phyloP scores from a whole-genome alignment of 2,797 vertebrate genomes.

The Denticeps clupeoides region DNA sequence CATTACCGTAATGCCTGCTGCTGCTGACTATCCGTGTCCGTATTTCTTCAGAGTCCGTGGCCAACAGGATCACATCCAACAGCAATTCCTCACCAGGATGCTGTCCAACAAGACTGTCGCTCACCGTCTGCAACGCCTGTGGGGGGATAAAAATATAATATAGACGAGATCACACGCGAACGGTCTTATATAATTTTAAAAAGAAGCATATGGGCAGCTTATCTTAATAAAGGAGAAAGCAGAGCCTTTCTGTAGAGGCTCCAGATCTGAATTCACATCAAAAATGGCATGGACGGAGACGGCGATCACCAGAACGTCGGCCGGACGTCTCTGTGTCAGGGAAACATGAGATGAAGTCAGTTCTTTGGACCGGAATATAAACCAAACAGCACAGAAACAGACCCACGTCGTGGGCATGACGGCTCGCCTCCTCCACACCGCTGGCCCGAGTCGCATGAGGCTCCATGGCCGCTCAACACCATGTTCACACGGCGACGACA shows the following conservation, averaged over 20 bases:
- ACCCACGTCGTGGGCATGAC: too few relatives aligned
- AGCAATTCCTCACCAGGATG: slow-evolving; percentile 50
- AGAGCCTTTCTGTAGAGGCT: slow-evolving; percentile 38
- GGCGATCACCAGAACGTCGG: slow-evolving; percentile 56
- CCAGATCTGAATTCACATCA: slow-evolving; percentile 38
- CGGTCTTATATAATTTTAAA: background rate
- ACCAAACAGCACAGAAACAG: too few relatives aligned
- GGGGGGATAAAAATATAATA: background rate
- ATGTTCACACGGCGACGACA: too few relatives aligned
- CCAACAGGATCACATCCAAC: slow-evolving; percentile 66
- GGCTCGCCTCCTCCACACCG: too few relatives aligned
- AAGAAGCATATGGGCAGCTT: background rate
- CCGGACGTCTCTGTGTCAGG: slow-evolving; percentile 50
- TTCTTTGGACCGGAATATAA: too few relatives aligned
- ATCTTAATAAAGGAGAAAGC: slow-evolving; percentile 63
- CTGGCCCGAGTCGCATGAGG: too few relatives aligned
- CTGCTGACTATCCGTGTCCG: slow-evolving; percentile 51
- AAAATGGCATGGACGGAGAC: slow-evolving; percentile 60
- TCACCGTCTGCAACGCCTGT: slow-evolving; percentile 61
- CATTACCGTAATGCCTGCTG: slow-evolving; percentile 47
- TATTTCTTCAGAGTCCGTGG: slow-evolving; percentile 52
- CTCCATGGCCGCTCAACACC: too few relatives aligned
- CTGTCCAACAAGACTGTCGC: slow-evolving; percentile 50
- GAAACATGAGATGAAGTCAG: too few relatives aligned
- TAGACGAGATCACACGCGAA: slow-evolving; percentile 1